These are phyloP conservation scores for Macaria notata DNA, from an alignment of 2,888 invertebrate genomes.

Conservation along the genomic window DNA sequence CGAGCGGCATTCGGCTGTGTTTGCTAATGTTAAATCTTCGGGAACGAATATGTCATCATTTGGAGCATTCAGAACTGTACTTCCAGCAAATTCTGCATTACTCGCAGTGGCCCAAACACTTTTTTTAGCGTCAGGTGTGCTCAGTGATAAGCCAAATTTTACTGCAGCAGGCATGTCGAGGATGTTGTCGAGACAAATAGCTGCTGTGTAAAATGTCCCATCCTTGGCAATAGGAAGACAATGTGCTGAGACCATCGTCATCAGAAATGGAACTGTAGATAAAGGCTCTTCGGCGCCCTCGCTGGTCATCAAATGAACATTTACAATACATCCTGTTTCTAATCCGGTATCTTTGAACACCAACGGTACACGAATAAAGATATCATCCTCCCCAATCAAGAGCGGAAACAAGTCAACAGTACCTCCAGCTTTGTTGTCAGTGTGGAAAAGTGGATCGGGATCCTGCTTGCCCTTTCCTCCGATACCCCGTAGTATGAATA, in stretches of 20 bases:
- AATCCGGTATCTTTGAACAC: slow-evolving; percentile 49
- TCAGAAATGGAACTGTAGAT: slow-evolving; percentile 46
- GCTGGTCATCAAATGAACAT: slow-evolving; percentile 43
- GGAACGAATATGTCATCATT: slow-evolving; percentile 60
- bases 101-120: slow-evolving; percentile 62
- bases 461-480: slow-evolving; percentile 56
- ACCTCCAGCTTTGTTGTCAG: slow-evolving; percentile 65
- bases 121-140: slow-evolving; percentile 49
- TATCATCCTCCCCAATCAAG: slow-evolving; percentile 57
- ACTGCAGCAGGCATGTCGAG: slow-evolving; percentile 38
- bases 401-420: slow-evolving; percentile 66
- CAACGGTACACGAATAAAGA: slow-evolving; percentile 48
- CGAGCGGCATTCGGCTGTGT: slow-evolving; percentile 46
- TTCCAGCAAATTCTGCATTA: slow-evolving; percentile 51
- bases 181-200: slow-evolving; percentile 57
- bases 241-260: slow-evolving; percentile 68
- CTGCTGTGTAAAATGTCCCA: slow-evolving; percentile 61
- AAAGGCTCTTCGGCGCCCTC: slow-evolving; percentile 36
- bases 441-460: slow-evolving; percentile 55
- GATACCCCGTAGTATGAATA: slow-evolving; percentile 54
- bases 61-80: slow-evolving; percentile 50
- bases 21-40: slow-evolving; percentile 43
- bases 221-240: slow-evolving; percentile 64
- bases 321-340: slow-evolving; percentile 44
- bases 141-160: slow-evolving; percentile 62